phyloP scores from a whole-genome alignment of 2,797 vertebrate genomes.

The Florisuga fusca region DNA sequence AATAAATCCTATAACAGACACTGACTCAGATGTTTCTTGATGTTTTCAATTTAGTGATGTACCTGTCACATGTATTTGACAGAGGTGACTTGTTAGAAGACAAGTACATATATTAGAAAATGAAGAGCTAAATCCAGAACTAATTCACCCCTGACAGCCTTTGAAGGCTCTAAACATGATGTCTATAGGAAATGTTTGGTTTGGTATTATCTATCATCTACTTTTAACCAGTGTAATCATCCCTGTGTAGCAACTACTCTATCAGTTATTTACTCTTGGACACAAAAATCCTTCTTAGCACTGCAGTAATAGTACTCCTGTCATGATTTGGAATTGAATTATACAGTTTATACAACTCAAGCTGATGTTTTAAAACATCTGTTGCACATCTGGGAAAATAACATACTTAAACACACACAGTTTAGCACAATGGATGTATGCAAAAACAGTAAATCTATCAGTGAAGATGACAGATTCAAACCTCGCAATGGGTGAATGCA shows the following conservation, averaged over 20 bases:
- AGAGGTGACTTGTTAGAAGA: slow-evolving; percentile 58
- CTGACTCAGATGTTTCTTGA: neutral
- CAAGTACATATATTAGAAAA: slow-evolving; percentile 43
- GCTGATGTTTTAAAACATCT: slow-evolving; percentile 27
- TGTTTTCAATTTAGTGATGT: neutral
- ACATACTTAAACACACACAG: neutral
- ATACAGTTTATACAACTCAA: slow-evolving; percentile 37
- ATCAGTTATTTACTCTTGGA: slow-evolving; percentile 56
- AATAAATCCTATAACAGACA: slow-evolving; percentile 12
- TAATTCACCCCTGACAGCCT: slow-evolving; percentile 7
- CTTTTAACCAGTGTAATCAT: slow-evolving; percentile 25
- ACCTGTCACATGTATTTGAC: neutral
- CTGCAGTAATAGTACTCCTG: slow-evolving; percentile 1
- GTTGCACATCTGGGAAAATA: slow-evolving; percentile 1
- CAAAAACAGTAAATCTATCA: neutral
- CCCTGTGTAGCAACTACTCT: slow-evolving; percentile 8
- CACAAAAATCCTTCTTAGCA: slow-evolving; percentile 35
- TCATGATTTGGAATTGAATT: slow-evolving; percentile 25
- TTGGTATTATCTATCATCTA: slow-evolving; percentile 1
- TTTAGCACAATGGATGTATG: slow-evolving; percentile 11
- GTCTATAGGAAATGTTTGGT: slow-evolving; percentile 3
- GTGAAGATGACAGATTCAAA: neutral
- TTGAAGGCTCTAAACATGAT: slow-evolving; percentile 8
- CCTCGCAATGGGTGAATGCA: neutral
- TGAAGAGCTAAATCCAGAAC: slow-evolving; percentile 26